A percentile compares a stretch with the other conserved stretches of the same genome.
phyloP scores from a whole-genome alignment of 2,113 vertebrate species.

The Equus quagga region DNA sequence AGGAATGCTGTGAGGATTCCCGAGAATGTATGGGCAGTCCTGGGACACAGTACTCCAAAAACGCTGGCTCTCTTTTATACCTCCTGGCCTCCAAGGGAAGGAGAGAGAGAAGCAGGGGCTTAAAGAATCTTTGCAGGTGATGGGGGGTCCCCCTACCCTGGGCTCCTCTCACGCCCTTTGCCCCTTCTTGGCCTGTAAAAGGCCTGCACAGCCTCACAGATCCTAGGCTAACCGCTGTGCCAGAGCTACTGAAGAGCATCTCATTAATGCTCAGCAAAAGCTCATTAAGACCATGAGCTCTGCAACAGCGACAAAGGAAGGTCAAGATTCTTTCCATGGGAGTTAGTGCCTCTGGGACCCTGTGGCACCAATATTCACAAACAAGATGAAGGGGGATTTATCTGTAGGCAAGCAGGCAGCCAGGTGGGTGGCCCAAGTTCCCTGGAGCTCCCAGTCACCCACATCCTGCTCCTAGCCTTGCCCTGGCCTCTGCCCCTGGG shows the following conservation, averaged over 20 bases:
- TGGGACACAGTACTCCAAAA: fast-evolving
- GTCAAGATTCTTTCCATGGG: constrained; percentile 22
- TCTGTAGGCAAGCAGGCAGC: not conserved
- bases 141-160: not conserved
- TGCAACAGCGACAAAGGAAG: not conserved
- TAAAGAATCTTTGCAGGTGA: not conserved
- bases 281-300: constrained; percentile 34
- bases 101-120: not conserved
- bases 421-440: not conserved
- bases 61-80: not conserved
- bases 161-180: fast-evolving
- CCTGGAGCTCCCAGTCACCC: not conserved
- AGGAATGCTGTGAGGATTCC: not conserved
- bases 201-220: not conserved
- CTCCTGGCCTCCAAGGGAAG: not conserved
- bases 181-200: not conserved
- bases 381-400: not conserved
- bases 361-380: not conserved
- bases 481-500: not conserved
- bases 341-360: constrained; percentile 31
- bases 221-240: not conserved
- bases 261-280: not conserved
- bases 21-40: fast-evolving
- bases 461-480: not conserved
- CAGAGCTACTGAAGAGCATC: not conserved